Base-by-base conservation (phyloP, 2,797 vertebrate species). In the Glossophaga mutica region DNA sequence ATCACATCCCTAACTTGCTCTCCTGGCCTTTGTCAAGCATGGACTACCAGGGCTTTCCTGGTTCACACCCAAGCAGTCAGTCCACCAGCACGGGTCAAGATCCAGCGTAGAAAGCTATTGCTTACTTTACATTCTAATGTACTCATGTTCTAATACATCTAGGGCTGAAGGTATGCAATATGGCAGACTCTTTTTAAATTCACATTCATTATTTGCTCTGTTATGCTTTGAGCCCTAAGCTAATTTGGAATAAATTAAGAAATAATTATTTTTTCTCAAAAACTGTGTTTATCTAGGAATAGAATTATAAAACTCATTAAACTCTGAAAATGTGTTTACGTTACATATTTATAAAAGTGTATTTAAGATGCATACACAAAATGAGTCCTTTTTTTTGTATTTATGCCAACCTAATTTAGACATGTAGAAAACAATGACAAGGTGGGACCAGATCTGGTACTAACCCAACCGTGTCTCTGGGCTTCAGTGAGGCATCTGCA, bases 161-260 rank as follows among this genome's bases (percentile, higher is more conserved):
- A 34, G 62, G 59, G 32, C 55, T 92, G 52, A 82, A 85, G n/a
- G 34, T 95, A 86, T 95, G 57, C 71, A 94, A 15, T 32, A 55
- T 59, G 44, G 34, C 29, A 24, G 42, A 48, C 26, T 90, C 22
- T 91, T 79, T 48, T 87, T 83, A 89, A 4, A 77, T 95, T 91
- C 95, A 91, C 39, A 97, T 92, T 70, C 44, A 82, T 95, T 92
- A 95, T 96, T 89, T 94, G 67, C 90, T 94, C 24, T 95, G 50
- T 89, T 96, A 87, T 95, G 79, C 91, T 96, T 94, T 96, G 87
- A 87, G 44, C 39, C 67, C 74, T 90, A 81, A 90, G 59, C 42
- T 95, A 94, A 96, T 95, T 96, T 91, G 92, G 87, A 95, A 95
- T 94, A 96, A 96, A 96, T 90, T 83, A 94, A n/a, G 46, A 96